Evolutionary conservation across 1,140 invertebrate genomes (phyloP).

Genomic region (Acromyrmex charruanus): DNA sequence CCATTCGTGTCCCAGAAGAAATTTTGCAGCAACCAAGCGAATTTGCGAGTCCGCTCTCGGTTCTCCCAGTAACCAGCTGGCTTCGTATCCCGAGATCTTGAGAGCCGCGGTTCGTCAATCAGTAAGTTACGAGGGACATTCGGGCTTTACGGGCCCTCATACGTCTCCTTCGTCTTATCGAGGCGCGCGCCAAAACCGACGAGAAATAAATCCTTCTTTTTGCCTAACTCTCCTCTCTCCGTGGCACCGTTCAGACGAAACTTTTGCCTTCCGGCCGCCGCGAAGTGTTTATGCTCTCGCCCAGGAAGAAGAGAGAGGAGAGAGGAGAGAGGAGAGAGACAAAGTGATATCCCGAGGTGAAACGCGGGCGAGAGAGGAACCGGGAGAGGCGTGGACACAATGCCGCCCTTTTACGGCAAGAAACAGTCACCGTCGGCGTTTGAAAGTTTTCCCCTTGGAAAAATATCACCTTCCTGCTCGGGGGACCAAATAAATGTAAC

Average conservation of each 20-base stretch:
- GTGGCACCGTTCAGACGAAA: slow-evolving; percentile 58
- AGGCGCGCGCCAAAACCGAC: slow-evolving; percentile 52
- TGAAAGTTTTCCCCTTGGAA: slow-evolving; percentile 77
- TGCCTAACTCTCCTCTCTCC: background rate
- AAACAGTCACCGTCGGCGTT: slow-evolving; percentile 78
- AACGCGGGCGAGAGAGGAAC: background rate
- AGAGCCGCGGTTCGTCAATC: slow-evolving; percentile 64
- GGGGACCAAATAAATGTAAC: slow-evolving; percentile 75
- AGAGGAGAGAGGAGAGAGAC: slow-evolving; percentile 3
- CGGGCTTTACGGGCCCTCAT: slow-evolving; percentile 53
- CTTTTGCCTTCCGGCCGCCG: slow-evolving; percentile 75
- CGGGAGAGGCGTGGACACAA: slow-evolving; percentile 68
- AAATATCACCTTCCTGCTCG: slow-evolving; percentile 74
- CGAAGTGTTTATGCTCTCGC: slow-evolving; percentile 73
- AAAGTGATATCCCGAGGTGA: slow-evolving; percentile 14
- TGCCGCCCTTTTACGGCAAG: slow-evolving; percentile 78
- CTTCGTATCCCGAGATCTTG: slow-evolving; percentile 13
- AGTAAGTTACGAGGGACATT: slow-evolving; percentile 68
- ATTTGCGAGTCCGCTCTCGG: slow-evolving; percentile 39
- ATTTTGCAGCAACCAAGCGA: slow-evolving; percentile 21
- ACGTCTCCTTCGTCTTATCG: slow-evolving; percentile 63
- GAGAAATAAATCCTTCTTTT: slow-evolving; percentile 68
- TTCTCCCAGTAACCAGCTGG: slow-evolving; percentile 12
- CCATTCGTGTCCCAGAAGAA: slow-evolving; percentile 24
- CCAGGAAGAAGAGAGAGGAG: slow-evolving; percentile 17